phyloP scores from a whole-genome alignment of 2,797 vertebrate species.

The Australoheros facetus region DNA sequence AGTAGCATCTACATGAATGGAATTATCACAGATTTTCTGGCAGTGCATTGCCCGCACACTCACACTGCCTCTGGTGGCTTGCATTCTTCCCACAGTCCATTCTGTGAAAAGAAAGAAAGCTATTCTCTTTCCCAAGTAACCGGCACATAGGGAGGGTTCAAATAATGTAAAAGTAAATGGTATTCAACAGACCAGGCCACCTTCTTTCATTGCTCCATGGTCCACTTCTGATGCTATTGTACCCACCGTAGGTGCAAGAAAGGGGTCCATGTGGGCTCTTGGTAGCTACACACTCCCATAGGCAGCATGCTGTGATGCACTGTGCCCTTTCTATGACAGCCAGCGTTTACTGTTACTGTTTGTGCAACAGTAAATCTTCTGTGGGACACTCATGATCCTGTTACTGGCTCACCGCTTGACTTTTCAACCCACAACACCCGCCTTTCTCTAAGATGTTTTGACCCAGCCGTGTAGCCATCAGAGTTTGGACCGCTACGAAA shows the following conservation, averaged over 20 bases:
- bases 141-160: background rate
- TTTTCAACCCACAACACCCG: no score
- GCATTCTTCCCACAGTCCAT: background rate
- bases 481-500: background rate
- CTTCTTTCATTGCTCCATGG: background rate
- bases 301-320: background rate
- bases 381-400: no score
- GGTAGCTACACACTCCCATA: background rate
- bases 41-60: background rate
- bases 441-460: background rate
- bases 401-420: no score
- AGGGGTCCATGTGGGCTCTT: background rate
- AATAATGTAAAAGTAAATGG: background rate
- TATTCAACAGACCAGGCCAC: background rate
- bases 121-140: background rate
- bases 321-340: background rate
- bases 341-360: background rate
- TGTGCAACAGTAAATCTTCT: background rate
- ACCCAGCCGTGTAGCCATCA: background rate
- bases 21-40: background rate
- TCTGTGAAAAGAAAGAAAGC: background rate
- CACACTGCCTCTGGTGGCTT: background rate
- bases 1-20: background rate
- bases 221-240: background rate
- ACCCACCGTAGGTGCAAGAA: background rate